These are phyloP conservation scores for Philonicus albiceps DNA, from an alignment of 2,888 invertebrate species.

Conservation along the genomic window DNA sequence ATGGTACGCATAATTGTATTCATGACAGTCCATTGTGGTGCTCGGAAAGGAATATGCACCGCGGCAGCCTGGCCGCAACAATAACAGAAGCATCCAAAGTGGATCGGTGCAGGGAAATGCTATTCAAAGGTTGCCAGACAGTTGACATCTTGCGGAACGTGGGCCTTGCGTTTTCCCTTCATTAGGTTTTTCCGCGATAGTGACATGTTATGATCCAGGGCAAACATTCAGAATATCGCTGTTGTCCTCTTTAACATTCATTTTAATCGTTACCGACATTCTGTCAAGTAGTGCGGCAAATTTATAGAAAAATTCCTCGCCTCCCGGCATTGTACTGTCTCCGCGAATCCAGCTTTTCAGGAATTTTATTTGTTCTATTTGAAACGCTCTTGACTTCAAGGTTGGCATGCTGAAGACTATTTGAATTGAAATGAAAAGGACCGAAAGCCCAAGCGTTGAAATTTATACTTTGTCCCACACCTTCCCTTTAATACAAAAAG, in stretches of 20 bases:
- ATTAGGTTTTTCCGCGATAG: conserved; percentile 9
- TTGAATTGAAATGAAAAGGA: not conserved
- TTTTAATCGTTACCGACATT: not conserved
- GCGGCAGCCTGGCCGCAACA: not conserved
- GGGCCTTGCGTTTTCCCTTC: conserved; percentile 24
- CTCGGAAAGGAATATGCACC: conserved; percentile 24
- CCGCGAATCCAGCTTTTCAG: not conserved
- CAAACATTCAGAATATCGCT: not conserved
- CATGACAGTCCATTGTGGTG: conserved; percentile 36
- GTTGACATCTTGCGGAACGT: conserved; percentile 6
- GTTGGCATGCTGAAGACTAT: not conserved
- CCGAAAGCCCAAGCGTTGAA: not conserved
- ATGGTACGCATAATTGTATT: conserved; percentile 34
- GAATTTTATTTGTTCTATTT: not conserved
- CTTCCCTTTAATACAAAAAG: not conserved
- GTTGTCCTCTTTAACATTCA: not conserved
- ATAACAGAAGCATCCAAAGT: conserved; percentile 22
- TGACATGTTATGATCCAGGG: conserved; percentile 20
- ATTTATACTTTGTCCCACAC: not conserved
- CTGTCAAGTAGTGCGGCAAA: not conserved
- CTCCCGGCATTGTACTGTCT: not conserved
- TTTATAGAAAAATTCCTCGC: not conserved
- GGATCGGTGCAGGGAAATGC: not conserved
- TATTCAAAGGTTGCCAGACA: not conserved
- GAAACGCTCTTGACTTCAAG: not conserved